Percentiles rank a stretch among this genome's conserved stretches.
Conservation (phyloP, 2,113 vertebrate genomes). For the Onychostruthus taczanowskii region DNA sequence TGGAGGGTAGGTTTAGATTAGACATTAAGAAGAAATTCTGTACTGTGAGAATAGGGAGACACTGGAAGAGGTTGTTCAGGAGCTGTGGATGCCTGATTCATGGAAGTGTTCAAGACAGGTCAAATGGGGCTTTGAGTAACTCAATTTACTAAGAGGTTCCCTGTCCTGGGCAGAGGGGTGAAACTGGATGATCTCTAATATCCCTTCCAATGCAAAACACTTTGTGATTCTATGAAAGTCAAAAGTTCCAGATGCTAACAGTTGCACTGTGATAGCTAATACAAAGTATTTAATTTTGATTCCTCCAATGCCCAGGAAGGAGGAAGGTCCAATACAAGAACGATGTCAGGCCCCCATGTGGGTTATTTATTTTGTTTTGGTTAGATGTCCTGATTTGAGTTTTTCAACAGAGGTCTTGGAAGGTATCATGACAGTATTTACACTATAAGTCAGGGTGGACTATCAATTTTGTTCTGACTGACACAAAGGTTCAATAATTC, state of each 20-base stretch:
- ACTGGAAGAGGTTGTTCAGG: neutral
- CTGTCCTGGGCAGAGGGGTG: neutral
- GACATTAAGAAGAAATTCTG: neutral
- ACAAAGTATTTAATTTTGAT: neutral
- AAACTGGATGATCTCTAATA: neutral
- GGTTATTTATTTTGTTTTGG: neutral
- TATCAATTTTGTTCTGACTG: neutral
- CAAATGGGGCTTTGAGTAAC: neutral
- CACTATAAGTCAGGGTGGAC: neutral
- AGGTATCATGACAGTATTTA: neutral
- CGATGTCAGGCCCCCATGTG: neutral
- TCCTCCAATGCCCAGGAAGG: neutral
- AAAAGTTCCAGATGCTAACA: neutral
- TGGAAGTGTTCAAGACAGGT: neutral
- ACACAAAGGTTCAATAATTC: neutral
- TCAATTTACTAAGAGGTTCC: neutral
- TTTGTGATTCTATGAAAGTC: neutral
- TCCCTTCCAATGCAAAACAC: neutral
- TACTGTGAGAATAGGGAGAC: neutral
- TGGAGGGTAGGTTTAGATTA: neutral
- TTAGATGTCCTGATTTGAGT: neutral
- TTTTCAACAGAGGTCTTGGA: neutral
- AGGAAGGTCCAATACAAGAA: neutral
- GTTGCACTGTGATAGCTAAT: neutral
- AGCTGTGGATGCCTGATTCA: neutral